Evolutionary conservation across 2,113 vertebrate genomes (phyloP).

Genomic region (Podiceps cristatus): DNA sequence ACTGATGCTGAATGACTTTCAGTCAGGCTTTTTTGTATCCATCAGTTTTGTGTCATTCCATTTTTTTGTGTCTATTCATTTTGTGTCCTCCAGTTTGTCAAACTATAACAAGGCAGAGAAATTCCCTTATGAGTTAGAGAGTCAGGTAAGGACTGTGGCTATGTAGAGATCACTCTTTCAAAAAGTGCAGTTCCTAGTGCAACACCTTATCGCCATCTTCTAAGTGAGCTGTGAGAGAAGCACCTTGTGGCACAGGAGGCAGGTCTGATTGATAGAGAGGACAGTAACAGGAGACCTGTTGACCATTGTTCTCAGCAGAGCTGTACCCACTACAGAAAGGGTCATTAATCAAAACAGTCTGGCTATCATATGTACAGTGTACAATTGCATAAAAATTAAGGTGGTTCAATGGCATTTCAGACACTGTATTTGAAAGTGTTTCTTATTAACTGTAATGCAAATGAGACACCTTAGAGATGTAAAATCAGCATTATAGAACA

Average conservation of each 20-base stretch:
- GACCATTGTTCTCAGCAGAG: neutral
- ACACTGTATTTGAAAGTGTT: neutral
- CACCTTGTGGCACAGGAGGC: neutral
- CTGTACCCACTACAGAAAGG: neutral
- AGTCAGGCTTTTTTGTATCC: neutral
- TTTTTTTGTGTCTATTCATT: neutral
- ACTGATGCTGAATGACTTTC: neutral
- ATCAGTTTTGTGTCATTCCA: neutral
- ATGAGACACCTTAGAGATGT: neutral
- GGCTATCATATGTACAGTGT: neutral
- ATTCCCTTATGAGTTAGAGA: neutral
- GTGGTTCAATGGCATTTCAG: neutral
- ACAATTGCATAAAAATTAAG: neutral
- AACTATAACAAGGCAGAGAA: neutral
- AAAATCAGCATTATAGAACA: neutral
- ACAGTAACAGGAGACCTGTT: neutral
- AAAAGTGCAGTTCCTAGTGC: neutral
- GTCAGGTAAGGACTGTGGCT: neutral
- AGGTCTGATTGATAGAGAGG: neutral
- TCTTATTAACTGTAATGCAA: neutral
- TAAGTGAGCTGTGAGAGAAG: neutral
- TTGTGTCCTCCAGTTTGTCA: neutral
- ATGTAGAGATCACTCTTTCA: neutral
- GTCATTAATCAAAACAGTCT: neutral
- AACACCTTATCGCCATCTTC: neutral